phyloP scores from a whole-genome alignment of 2,113 vertebrate species.

The Collichthys lucidus region DNA sequence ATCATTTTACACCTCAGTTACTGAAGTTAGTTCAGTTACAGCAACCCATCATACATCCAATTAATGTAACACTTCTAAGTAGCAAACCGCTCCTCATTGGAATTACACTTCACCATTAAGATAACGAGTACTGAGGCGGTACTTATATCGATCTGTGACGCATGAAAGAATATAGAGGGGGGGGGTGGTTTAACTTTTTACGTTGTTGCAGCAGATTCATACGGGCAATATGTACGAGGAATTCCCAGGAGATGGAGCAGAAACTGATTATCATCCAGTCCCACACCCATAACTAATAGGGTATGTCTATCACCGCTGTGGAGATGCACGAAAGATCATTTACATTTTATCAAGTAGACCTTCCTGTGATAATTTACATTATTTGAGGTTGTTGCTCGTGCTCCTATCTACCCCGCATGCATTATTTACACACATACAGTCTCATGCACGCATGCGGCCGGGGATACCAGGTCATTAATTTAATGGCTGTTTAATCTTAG shows the following conservation, averaged over 20 bases:
- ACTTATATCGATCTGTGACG: constrained; percentile 29
- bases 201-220: neutral
- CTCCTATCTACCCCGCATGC: neutral
- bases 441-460: neutral
- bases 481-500: constrained; percentile 54
- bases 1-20: neutral
- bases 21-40: too few relatives aligned
- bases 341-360: neutral
- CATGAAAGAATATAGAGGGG: neutral
- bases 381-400: constrained; percentile 25
- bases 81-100: neutral
- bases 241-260: constrained; percentile 6
- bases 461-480: constrained; percentile 40
- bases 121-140: constrained; percentile 10
- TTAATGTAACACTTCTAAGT: neutral
- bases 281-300: constrained; percentile 8
- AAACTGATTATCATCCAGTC: constrained; percentile 21
- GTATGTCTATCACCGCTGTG: constrained; percentile 9
- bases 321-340: constrained; percentile 26
- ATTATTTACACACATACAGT: constrained; percentile 44
- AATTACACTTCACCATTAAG: neutral
- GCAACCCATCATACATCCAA: neutral
- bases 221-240: neutral
- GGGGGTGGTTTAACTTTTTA: neutral
- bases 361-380: constrained; percentile 28